phyloP scores from a whole-genome alignment of 2,113 vertebrate genomes.

The Montifringilla adamsi region DNA sequence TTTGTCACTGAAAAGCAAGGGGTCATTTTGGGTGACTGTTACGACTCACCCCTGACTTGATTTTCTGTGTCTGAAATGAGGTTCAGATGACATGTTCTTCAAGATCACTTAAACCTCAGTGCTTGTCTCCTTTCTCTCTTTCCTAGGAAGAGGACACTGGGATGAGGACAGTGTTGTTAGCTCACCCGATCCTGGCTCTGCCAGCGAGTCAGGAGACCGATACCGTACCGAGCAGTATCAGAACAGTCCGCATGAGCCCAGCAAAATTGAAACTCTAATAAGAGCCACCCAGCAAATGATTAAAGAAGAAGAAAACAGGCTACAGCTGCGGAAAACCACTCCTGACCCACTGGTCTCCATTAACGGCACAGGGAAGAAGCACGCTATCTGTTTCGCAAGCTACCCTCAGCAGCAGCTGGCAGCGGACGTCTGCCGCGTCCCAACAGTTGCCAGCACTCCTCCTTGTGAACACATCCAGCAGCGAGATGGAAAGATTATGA shows the following conservation, averaged over 20 bases:
- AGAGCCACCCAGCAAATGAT: constrained; percentile 98
- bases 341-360: constrained; percentile 77
- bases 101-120: neutral
- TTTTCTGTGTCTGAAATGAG: neutral
- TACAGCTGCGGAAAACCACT: constrained; percentile 81
- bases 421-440: constrained; percentile 77
- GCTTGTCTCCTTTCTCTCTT: constrained; percentile 8
- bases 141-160: constrained; percentile 88
- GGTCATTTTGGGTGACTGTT: neutral
- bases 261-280: constrained; percentile 94
- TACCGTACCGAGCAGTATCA: constrained; percentile 84
- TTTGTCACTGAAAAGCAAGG: neutral
- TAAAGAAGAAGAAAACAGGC: constrained; percentile 92
- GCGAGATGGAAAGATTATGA: constrained; percentile 80
- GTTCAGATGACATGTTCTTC: neutral
- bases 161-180: constrained; percentile 94
- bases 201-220: constrained; percentile 90
- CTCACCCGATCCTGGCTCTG: constrained; percentile 92
- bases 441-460: constrained; percentile 72
- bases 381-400: constrained; percentile 81
- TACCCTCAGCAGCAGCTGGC: constrained; percentile 80
- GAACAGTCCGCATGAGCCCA: constrained; percentile 87
- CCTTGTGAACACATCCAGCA: constrained; percentile 83
- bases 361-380: constrained; percentile 86
- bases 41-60: rapidly evolving